Base-by-base conservation (phyloP, 1,140 invertebrate genomes). In the Pomacea maculata region DNA sequence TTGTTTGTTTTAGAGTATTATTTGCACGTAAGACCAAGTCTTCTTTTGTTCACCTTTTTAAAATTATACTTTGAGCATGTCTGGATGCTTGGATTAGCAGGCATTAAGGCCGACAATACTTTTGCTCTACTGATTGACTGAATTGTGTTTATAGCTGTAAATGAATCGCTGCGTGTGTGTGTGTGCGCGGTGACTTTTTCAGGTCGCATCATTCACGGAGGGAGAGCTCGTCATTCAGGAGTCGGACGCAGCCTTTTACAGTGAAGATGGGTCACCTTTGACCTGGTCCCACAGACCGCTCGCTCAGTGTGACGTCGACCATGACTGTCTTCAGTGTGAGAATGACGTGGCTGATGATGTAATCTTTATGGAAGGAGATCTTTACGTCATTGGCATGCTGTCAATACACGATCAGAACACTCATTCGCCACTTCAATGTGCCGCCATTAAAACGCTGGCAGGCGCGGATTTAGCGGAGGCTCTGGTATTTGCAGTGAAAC, bases 381-480 rank as follows among this genome's bases (percentile, higher is more conserved):
- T 78, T 54, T 78, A 78, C 77, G 67, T 78, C 10, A 6, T 78
- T 8, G 65, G 45, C 45, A n/a, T 78, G 0, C 2, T 74, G 57
- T 55, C 71, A 10, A 55, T 80, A 29, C 19, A 25, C 72, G 14
- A 25, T 1, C 74, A 21, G 45, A 64, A 55, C 70, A 9, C n/a
- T 57, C 68, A 63, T 0, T 29, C 25, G 17, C 57, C 45, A 55
- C 55, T 80, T 29, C 15, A 6, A 70, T 80, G 78, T 64, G 72
- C 57, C 17, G 5, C 52, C 14, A 45, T 80, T 12, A 72, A 54
- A 68, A 21, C 11, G 0, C 1, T 54, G 17, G 55, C n/a, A 3
- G 78, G 78, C 25, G 72, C 70, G 17, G 78, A 80, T 29, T 10
- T 80, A 61, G 78, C 71, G 3, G 67, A 80, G 25, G 19, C 57